Base-by-base conservation (phyloP, 2,888 invertebrate species). In the Andrena hattorfiana region DNA sequence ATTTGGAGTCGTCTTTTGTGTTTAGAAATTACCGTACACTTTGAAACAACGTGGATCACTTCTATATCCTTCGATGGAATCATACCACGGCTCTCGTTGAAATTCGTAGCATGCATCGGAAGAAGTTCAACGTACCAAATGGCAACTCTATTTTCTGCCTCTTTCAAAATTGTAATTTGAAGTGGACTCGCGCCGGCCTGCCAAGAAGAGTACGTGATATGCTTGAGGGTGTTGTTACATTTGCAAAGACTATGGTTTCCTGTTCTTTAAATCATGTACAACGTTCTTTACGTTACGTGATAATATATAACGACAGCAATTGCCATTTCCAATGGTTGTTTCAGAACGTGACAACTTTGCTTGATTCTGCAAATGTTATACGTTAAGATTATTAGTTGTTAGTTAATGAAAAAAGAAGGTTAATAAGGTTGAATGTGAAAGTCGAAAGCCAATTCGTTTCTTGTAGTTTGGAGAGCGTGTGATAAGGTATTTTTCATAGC, bases 111-210 rank as follows among this genome's bases (percentile, higher is more conserved):
- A 32, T 23, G 54, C 0, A 7, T n/a, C 26, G 10, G 20, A 23
- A 26, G 28, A 51, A 26, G 67, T 75, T 75, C 67, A 75, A 75
- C 30, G 67, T 2, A 68, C 35, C 13, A 66, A 72, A n/a, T 23
- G 10, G 26, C 23, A 32, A 60, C 2, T n/a, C 51, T 42, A 23
- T 10, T 8, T 7, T 13, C 10, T 10, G 20, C 8, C 13, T 62
- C 20, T 73, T 67, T n/a, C 30, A 30, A 23, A 51, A 73, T 73
- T 62, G 51, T 42, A 67, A 72, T 66, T 77, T 42, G n/a, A 62
- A 30, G 23, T 10, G 16, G 60, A 5, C 35, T 66, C 68, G 3
- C 26, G 68, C 13, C 7, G 20, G 10, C 42, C 35, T 13, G 28
- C 26, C 51, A 10, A 20, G 35, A 26, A 10, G 16, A 30, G 35